phyloP scores from a whole-genome alignment of 2,888 invertebrate species.

The Scaeva pyrastri region DNA sequence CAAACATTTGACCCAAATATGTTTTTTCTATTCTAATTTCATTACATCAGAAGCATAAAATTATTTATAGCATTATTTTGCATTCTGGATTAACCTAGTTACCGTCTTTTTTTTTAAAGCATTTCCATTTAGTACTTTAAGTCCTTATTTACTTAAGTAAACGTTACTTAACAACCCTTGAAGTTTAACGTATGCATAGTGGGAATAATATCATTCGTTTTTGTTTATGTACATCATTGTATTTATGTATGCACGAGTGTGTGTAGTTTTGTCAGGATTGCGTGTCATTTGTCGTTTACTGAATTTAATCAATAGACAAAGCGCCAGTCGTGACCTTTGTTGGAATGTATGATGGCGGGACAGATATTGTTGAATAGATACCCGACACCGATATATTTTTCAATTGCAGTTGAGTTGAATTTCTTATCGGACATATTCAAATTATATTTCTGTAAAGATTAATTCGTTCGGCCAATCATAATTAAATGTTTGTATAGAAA shows the following conservation, averaged over 20 bases:
- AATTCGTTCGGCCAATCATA: constrained; percentile 55
- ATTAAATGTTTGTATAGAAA: constrained; percentile 46
- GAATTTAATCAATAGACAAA: constrained; percentile 50
- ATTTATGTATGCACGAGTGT: not conserved
- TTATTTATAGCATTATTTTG: constrained; percentile 6
- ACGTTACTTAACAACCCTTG: not conserved
- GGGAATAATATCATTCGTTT: not conserved
- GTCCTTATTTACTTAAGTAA: not conserved
- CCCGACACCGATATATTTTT: constrained; percentile 1
- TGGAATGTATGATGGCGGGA: constrained; percentile 39
- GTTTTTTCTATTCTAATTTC: not conserved
- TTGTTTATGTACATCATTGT: not conserved
- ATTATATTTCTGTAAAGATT: constrained; percentile 27
- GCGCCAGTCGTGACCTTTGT: constrained; percentile 54
- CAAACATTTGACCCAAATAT: constrained; percentile 55
- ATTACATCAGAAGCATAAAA: not conserved
- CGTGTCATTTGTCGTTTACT: constrained; percentile 24
- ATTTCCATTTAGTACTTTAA: not conserved
- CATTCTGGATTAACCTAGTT: not conserved
- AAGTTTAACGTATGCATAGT: no score
- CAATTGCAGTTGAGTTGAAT: no score
- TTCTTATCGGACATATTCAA: constrained; percentile 60
- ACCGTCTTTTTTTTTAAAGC: not conserved
- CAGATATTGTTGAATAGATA: not conserved
- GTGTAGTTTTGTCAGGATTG: constrained; percentile 21